Evolutionary conservation across 2,888 invertebrate species (phyloP), one percentile per base, ranked within the genome.

Genomic region (Lymantria dispar): DNA sequence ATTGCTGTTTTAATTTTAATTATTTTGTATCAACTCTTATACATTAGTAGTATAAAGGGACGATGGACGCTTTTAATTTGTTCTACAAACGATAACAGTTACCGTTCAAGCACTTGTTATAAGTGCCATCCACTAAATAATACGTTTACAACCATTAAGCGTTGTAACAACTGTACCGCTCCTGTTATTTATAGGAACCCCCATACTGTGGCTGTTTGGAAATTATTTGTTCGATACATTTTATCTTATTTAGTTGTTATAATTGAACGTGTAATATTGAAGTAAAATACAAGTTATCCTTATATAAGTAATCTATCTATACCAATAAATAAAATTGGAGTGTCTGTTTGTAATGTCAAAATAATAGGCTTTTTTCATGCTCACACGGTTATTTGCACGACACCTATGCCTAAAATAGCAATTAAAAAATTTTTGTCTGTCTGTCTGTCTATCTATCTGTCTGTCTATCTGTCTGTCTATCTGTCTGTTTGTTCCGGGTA

Each of bases 101-200:
- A 30, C 11, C 22, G 38, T 30, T 31, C 41, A 33, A 52, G 43
- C 48, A 36, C 43, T 36, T 53, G 33, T 46, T 53, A 43, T 36
- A 33, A 49, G 40, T 40, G 12, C 22, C 33, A 22, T 46, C 48
- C 31, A 49, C 52, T 53, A 53, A 53, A 53, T 53, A 49, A 53
- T 49, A 46, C 52, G 48, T 49, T 53, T 49, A 53, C 52, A 53
- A 49, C 52, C 67, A 64, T 64, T 64, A 64, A 54, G 49, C 60
- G 42, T 42, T 64, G 64, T 66, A 54, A 64, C 64, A 64, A 66
- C 60, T 63, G 64, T 66, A 50, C 57, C 44, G 47, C 44, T 41
- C 53, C 38, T 53, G 58, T 63, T 58, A 66, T 64, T 64, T 66
- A 64, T 63, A 10, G 58, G 41, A 41, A 48, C 50, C 52, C 58